A percentile compares a stretch with the other conserved stretches of the same genome.
These are phyloP conservation scores for Cenopis cana DNA, from an alignment of 2,888 invertebrate genomes.

Conservation along the genomic window DNA sequence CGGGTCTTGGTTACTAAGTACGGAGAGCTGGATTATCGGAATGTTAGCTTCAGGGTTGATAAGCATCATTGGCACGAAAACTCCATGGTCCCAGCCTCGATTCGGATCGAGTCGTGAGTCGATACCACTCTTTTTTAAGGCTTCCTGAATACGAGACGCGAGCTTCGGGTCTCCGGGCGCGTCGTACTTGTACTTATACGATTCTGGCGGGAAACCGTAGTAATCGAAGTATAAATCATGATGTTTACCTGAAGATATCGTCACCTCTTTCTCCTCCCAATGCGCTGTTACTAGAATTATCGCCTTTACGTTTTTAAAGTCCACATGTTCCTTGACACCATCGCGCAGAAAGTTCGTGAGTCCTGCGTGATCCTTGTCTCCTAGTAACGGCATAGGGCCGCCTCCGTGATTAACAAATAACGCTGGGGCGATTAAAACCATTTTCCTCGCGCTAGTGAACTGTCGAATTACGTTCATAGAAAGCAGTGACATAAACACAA, in stretches of 20 bases:
- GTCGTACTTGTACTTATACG: slow-evolving; percentile 75
- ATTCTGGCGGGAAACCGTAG: slow-evolving; percentile 78
- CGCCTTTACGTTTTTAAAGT: slow-evolving; percentile 71
- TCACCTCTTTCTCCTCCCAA: slow-evolving; percentile 74
- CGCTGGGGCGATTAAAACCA: slow-evolving; percentile 67
- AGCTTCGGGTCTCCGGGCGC: slow-evolving; percentile 74
- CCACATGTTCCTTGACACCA: slow-evolving; percentile 71
- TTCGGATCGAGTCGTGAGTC: slow-evolving; percentile 69
- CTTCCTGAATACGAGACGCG: slow-evolving; percentile 66
- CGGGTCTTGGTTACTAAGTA: slow-evolving; percentile 68
- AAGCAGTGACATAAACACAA: slow-evolving; percentile 75
- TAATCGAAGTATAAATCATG: slow-evolving; percentile 79
- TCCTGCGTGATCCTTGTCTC: slow-evolving; percentile 69
- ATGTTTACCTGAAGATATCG: slow-evolving; percentile 74
- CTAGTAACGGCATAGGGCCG: slow-evolving; percentile 59
- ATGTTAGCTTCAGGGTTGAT: slow-evolving; percentile 75
- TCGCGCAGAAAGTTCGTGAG: slow-evolving; percentile 73
- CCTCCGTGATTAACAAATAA: slow-evolving; percentile 65
- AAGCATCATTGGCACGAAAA: slow-evolving; percentile 80
- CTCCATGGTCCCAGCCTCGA: slow-evolving; percentile 82
- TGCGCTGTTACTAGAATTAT: slow-evolving; percentile 79
- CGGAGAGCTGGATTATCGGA: slow-evolving; percentile 77
- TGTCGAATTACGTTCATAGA: slow-evolving; percentile 78
- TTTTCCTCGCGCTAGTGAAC: slow-evolving; percentile 68
- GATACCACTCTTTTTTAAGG: slow-evolving; percentile 67